A percentile compares a stretch with the other conserved stretches of the same genome.
phyloP scores from a whole-genome alignment of 2,113 vertebrate genomes.

The Nibea coibor region DNA sequence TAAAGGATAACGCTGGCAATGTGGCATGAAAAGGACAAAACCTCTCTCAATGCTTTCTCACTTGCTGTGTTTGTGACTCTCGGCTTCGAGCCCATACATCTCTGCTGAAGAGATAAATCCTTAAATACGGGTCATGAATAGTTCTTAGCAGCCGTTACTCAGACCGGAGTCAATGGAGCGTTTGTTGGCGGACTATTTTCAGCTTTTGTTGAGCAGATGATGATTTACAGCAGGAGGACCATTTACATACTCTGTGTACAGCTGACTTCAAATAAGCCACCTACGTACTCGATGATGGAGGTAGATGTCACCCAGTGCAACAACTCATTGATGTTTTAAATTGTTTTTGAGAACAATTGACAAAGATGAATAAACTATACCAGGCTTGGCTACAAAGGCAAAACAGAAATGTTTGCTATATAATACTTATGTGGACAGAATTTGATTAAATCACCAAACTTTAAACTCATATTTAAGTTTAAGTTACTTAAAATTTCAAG shows the following conservation, averaged over 20 bases:
- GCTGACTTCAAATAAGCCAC: no score
- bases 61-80: not conserved
- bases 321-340: no score
- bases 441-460: no score
- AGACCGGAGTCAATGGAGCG: no score
- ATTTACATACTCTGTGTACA: not conserved
- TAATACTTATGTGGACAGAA: no score
- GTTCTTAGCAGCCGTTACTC: no score
- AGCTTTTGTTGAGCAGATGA: not conserved
- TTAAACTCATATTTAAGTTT: no score
- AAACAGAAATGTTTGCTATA: no score
- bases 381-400: not conserved
- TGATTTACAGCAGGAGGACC: not conserved
- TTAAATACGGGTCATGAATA: slow-evolving; percentile 12
- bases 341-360: no score
- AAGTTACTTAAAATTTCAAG: no score
- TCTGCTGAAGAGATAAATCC: slow-evolving; percentile 14
- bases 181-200: not conserved
- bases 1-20: not conserved
- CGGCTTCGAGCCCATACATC: slow-evolving; percentile 11
- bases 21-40: slow-evolving; percentile 13
- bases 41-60: slow-evolving; percentile 1
- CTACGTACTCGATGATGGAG: no score
- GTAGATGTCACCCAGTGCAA: no score
- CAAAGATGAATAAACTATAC: not conserved